These are phyloP conservation scores for Manacus vitellinus DNA, from an alignment of 2,113 vertebrate species.

Conservation along the genomic window DNA sequence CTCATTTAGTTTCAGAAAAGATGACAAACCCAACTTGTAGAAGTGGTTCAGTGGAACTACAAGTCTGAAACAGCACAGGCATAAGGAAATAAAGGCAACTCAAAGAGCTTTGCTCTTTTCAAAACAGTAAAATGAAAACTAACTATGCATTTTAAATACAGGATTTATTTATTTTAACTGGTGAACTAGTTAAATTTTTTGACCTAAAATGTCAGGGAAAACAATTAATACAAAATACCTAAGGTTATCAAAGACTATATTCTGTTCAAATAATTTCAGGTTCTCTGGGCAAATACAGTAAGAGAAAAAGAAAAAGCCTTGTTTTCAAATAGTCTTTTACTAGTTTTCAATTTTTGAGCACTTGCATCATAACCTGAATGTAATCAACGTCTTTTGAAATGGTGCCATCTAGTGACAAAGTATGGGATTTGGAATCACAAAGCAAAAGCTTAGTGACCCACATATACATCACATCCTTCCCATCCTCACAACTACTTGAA, in stretches of 20 bases:
- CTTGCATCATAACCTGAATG: not conserved
- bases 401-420: constrained; percentile 33
- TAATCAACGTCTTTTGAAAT: not conserved
- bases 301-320: not conserved
- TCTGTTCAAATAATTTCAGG: not conserved
- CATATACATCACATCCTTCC: rapidly evolving
- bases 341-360: not conserved
- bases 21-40: not conserved
- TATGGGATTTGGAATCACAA: not conserved
- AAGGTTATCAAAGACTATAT: not conserved
- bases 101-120: not conserved
- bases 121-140: not conserved
- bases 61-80: not conserved
- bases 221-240: not conserved
- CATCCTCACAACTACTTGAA: not conserved
- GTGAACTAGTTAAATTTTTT: not conserved
- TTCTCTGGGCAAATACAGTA: not conserved
- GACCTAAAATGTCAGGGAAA: not conserved
- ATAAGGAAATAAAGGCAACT: not conserved
- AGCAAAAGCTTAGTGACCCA: not conserved
- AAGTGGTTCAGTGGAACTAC: not conserved
- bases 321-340: not conserved
- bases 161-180: not conserved
- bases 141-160: not conserved
- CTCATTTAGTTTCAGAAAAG: not conserved